These are phyloP conservation scores for Pontoporia blainvillei DNA, from an alignment of 2,113 vertebrate species.

Conservation along the genomic window DNA sequence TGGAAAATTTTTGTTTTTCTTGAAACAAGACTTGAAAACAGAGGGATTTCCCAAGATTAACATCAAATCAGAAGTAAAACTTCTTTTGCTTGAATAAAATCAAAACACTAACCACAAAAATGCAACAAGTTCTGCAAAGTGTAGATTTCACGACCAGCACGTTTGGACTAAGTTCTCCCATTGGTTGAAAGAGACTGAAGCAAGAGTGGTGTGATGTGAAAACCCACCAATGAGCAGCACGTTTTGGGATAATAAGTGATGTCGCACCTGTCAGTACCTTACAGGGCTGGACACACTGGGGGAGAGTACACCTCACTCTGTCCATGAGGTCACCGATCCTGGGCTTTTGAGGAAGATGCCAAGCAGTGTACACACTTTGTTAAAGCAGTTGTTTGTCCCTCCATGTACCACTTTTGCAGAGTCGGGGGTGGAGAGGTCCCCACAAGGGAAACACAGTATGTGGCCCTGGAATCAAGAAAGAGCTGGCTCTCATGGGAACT, in stretches of 20 bases:
- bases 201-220: not conserved
- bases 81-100: conserved; percentile 22
- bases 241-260: not conserved
- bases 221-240: not conserved
- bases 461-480: not conserved
- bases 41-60: conserved; percentile 23
- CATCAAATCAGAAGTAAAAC: not conserved
- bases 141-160: not conserved
- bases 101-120: not conserved
- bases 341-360: not conserved
- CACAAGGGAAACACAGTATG: not conserved
- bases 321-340: not conserved
- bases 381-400: not conserved
- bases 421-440: not conserved
- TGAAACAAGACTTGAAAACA: conserved; percentile 7
- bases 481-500: not conserved
- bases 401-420: not conserved
- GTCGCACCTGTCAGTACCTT: not conserved
- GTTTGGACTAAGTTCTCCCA: not conserved
- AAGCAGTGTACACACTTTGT: not conserved
- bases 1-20: conserved; percentile 22
- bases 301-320: not conserved
- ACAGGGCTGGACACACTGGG: not conserved
- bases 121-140: conserved; percentile 25
- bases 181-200: not conserved